phyloP scores from a whole-genome alignment of 2,888 invertebrate species.

The Clepsis dumicolana region DNA sequence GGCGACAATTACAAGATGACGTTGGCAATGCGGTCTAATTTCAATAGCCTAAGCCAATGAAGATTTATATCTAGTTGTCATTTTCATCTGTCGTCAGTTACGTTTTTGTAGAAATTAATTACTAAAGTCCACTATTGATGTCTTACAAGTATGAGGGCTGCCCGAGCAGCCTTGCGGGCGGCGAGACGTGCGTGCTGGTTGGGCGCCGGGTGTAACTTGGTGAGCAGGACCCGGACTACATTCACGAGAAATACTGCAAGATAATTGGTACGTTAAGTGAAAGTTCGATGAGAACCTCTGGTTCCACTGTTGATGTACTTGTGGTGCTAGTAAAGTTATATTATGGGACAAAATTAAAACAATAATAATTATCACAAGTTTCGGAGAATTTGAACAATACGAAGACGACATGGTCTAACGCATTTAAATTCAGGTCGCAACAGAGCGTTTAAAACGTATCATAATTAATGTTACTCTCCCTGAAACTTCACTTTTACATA shows the following conservation, averaged over 20 bases:
- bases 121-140: too few species aligned
- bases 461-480: neutral
- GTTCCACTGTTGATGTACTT: too few species aligned
- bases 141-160: slow-evolving; percentile 89
- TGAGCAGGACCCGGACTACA: slow-evolving; percentile 88
- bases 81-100: too few species aligned
- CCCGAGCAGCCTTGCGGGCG: slow-evolving; percentile 89
- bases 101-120: too few species aligned
- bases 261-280: slow-evolving; percentile 6
- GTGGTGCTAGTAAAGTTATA: too few species aligned
- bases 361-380: too few species aligned
- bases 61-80: too few species aligned
- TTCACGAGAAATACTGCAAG: slow-evolving; percentile 88
- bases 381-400: slow-evolving; percentile 1
- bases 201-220: slow-evolving; percentile 88
- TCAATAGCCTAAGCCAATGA: too few species aligned
- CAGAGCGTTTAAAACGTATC: neutral
- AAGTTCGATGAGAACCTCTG: slow-evolving; percentile 2
- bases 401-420: neutral
- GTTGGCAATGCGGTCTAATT: too few species aligned
- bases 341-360: neutral
- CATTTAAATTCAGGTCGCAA: neutral
- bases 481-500: slow-evolving; percentile 7
- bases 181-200: slow-evolving; percentile 86
- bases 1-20: too few species aligned